Conservation (phyloP, 1,140 invertebrate species). For the Reticulitermes speratus region DNA sequence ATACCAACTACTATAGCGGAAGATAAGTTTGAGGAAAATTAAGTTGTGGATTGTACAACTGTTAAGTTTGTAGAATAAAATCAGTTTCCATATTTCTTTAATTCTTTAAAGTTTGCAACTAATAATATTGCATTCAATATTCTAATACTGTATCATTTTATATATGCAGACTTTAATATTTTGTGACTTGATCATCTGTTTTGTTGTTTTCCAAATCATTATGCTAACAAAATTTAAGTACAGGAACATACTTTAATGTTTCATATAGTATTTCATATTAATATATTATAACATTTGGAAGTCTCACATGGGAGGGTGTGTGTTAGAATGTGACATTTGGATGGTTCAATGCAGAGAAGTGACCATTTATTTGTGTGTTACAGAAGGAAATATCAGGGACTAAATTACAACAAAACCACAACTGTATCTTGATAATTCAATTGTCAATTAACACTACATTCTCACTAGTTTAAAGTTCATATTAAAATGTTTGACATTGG, state of each 20-base stretch:
- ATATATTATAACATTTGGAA: constrained; percentile 22
- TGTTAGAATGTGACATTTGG: background rate
- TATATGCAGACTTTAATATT: background rate
- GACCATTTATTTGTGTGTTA: background rate
- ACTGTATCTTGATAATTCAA: background rate
- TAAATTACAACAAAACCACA: background rate
- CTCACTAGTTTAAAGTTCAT: too few species aligned
- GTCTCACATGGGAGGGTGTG: constrained; percentile 20
- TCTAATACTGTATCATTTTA: background rate
- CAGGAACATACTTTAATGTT: constrained; percentile 19
- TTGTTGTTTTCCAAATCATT: background rate
- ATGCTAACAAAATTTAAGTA: constrained; percentile 11
- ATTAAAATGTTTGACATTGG: too few species aligned
- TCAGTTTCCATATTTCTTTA: background rate
- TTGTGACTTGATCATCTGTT: background rate
- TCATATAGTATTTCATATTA: background rate
- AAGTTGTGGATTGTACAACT: background rate
- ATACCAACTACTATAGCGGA: constrained; percentile 5
- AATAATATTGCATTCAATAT: background rate
- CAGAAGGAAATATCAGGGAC: background rate
- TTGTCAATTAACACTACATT: too few species aligned
- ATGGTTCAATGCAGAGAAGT: constrained; percentile 13
- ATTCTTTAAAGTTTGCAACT: background rate
- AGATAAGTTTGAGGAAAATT: background rate
- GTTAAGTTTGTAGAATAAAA: background rate